Conservation (phyloP, 2,888 invertebrate genomes). For the Chromoteleia sp. region DNA sequence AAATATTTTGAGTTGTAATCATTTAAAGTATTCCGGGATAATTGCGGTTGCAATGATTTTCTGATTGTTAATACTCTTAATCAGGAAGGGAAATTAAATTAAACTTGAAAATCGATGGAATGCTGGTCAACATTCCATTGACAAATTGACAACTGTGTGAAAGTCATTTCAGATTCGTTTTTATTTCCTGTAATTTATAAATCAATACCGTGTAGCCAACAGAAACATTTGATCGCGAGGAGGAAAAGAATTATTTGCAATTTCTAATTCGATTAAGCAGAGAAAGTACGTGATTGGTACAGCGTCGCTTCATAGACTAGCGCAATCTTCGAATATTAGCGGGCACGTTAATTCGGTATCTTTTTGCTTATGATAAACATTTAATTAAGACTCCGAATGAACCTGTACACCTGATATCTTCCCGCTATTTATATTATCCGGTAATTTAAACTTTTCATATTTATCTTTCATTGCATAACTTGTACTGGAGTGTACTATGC, state of each 20-base stretch:
- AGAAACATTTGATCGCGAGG: slow-evolving; percentile 6
- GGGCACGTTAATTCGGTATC: too few species aligned
- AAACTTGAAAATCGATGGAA: background rate
- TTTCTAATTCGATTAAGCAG: slow-evolving; percentile 23
- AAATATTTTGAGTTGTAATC: too few species aligned
- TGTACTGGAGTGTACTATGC: slow-evolving; percentile 19
- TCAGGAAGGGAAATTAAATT: background rate
- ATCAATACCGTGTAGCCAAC: slow-evolving; percentile 2
- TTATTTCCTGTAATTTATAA: slow-evolving; percentile 26
- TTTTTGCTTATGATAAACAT: too few species aligned
- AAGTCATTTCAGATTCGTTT: background rate
- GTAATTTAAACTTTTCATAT: slow-evolving; percentile 16
- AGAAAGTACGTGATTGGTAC: slow-evolving; percentile 27
- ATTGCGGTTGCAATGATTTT: too few species aligned
- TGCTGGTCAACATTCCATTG: background rate
- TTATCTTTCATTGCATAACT: slow-evolving; percentile 10
- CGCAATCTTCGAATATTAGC: slow-evolving; percentile 15
- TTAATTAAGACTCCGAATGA: too few species aligned
- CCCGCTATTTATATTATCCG: slow-evolving; percentile 5
- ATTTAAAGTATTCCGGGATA: too few species aligned
- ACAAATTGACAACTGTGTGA: slow-evolving; percentile 6
- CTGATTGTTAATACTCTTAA: background rate
- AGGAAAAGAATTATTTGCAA: background rate
- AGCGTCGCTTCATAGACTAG: background rate
- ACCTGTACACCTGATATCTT: too few species aligned